These are phyloP conservation scores for Psephotus haematonotus DNA, from an alignment of 2,113 vertebrate species.

Conservation along the genomic window DNA sequence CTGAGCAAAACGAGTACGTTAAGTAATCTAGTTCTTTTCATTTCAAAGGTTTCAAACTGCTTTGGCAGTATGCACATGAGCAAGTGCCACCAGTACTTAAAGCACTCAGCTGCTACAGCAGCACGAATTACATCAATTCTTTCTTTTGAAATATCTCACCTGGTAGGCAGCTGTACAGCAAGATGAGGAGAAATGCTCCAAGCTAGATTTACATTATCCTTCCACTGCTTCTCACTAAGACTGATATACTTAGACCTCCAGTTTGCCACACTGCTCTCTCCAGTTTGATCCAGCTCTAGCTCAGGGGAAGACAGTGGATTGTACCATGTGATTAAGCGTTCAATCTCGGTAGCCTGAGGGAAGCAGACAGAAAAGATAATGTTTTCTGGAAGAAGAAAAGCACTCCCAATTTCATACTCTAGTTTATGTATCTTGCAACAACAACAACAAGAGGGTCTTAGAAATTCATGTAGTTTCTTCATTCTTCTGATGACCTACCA, in stretches of 20 bases:
- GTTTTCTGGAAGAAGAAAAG: background rate
- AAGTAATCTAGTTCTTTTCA: background rate
- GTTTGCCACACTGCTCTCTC: constrained; percentile 93
- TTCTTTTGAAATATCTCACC: constrained; percentile 71
- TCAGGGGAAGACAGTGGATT: constrained; percentile 93
- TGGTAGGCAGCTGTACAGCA: constrained; percentile 90
- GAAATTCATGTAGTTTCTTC: background rate
- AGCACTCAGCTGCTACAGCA: background rate
- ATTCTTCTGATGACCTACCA: constrained; percentile 76
- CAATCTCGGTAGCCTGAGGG: constrained; percentile 91
- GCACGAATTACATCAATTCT: background rate
- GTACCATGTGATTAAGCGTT: constrained; percentile 94
- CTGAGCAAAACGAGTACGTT: background rate
- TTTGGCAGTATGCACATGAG: background rate
- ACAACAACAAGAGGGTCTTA: background rate
- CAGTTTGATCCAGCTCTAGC: constrained; percentile 89
- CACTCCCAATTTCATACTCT: background rate
- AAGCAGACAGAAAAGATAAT: background rate
- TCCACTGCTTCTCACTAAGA: constrained; percentile 96
- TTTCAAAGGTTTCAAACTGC: background rate
- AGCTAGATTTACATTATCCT: constrained; percentile 94
- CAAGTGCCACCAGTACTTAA: background rate
- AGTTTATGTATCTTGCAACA: background rate
- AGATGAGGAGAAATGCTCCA: constrained; percentile 96
- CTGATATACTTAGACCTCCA: constrained; percentile 96